phyloP scores from a whole-genome alignment of 2,113 vertebrate genomes.

The Strix aluco region DNA sequence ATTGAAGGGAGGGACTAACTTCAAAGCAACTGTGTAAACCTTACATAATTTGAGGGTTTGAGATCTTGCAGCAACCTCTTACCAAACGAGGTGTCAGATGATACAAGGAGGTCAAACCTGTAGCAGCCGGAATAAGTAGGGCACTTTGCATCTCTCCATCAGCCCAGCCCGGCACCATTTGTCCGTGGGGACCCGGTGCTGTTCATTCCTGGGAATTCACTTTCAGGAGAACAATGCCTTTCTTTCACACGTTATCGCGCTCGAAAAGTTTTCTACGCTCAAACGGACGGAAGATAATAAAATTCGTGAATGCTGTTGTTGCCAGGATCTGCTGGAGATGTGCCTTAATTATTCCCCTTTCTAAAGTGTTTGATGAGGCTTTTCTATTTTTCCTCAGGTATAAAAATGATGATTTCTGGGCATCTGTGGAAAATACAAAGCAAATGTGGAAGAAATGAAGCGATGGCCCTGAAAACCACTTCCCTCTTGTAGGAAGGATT shows the following conservation, averaged over 20 bases:
- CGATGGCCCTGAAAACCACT: neutral
- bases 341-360: neutral
- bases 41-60: conserved; percentile 52
- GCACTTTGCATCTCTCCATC: neutral
- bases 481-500: neutral
- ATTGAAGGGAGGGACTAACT: conserved; percentile 25
- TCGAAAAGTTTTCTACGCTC: neutral
- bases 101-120: conserved; percentile 51
- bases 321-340: neutral
- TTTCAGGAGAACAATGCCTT: neutral
- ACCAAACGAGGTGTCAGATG: conserved; percentile 45
- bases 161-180: neutral
- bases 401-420: rapidly evolving
- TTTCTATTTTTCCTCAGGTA: neutral
- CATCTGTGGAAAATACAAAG: neutral
- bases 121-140: conserved; percentile 30
- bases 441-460: neutral
- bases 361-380: neutral
- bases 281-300: neutral
- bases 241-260: rapidly evolving
- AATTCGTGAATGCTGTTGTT: rapidly evolving
- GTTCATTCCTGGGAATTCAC: neutral
- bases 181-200: neutral
- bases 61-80: conserved; percentile 51
- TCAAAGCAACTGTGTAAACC: conserved; percentile 38